Conservation (phyloP, 2,888 invertebrate genomes). For the Antitype chi region DNA sequence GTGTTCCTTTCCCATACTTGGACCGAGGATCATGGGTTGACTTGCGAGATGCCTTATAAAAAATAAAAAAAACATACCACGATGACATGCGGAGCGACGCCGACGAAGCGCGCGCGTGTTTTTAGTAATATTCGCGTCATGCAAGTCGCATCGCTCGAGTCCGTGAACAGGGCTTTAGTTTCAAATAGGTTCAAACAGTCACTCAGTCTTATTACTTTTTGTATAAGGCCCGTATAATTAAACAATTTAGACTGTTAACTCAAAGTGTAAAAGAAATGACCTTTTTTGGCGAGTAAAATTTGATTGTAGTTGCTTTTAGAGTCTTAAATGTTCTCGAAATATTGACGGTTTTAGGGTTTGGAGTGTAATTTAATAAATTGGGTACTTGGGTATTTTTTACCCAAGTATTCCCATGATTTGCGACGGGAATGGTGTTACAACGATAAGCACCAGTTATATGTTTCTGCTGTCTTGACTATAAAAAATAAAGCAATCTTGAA, state of each 20-base stretch:
- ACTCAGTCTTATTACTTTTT: constrained; percentile 40
- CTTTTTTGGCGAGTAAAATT: constrained; percentile 31
- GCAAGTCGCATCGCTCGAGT: background rate
- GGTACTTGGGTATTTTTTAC: background rate
- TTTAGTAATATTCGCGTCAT: background rate
- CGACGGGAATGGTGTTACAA: background rate
- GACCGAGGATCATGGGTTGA: too few species aligned
- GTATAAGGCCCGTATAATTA: constrained; percentile 37
- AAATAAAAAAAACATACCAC: too few species aligned
- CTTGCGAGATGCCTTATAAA: too few species aligned
- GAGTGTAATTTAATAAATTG: background rate
- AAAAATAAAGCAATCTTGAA: background rate
- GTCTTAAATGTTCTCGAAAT: constrained; percentile 8
- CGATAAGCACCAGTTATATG: background rate
- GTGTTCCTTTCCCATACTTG: too few species aligned
- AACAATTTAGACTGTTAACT: constrained; percentile 44
- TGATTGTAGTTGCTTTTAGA: constrained; percentile 29
- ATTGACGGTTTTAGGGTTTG: background rate
- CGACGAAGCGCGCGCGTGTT: background rate
- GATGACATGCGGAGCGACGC: too few species aligned
- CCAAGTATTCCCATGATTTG: background rate
- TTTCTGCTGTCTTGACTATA: background rate
- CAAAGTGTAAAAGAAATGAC: constrained; percentile 21
- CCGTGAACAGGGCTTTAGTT: background rate
- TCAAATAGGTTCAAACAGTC: constrained; percentile 26